Percentiles rank a stretch among this genome's conserved stretches.
Conservation (phyloP, 1,140 invertebrate genomes). For the Gerris buenoi region DNA sequence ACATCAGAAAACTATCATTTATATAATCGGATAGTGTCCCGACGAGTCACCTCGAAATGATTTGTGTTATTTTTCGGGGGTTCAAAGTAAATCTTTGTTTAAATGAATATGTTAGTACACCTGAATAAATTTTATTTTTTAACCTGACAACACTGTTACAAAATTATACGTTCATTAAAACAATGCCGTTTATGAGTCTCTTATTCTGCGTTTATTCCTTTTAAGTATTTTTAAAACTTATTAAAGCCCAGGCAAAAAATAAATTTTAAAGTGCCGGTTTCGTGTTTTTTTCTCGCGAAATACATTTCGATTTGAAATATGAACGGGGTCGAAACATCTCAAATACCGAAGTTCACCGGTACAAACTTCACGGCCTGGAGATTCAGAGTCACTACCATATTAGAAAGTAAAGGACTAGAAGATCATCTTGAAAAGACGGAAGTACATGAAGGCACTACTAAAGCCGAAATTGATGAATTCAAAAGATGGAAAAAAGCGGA, state of each 20-base stretch:
- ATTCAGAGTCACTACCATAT: not conserved
- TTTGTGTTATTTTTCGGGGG: no score
- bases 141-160: not conserved
- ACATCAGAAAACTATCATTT: no score
- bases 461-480: not conserved
- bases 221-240: not conserved
- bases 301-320: not conserved
- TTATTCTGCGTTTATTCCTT: not conserved
- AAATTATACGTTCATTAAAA: not conserved
- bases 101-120: no score
- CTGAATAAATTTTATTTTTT: no score
- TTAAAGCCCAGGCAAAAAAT: not conserved
- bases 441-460: not conserved
- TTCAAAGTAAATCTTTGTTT: no score
- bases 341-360: not conserved
- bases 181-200: not conserved
- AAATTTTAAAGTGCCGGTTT: not conserved
- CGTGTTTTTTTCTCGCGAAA: not conserved
- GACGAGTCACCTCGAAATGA: no score
- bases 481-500: not conserved
- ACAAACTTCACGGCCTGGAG: not conserved
- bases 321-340: not conserved
- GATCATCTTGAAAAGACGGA: not conserved
- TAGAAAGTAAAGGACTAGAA: not conserved
- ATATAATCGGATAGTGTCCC: no score